Conservation (phyloP, 2,113 vertebrate species). For the Sminthopsis crassicaudata region DNA sequence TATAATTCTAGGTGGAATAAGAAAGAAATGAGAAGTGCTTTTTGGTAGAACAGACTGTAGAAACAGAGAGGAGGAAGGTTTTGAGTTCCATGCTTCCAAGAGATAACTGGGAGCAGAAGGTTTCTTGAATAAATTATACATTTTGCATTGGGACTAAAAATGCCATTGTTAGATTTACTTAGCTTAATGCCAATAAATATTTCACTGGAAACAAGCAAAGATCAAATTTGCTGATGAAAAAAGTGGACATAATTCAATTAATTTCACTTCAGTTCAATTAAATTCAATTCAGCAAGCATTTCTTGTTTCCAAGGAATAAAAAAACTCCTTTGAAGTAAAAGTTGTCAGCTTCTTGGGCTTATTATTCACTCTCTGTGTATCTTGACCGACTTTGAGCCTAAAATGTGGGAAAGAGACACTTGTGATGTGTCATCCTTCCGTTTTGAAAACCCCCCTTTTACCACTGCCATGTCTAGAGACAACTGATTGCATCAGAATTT, state of each 20-base stretch:
- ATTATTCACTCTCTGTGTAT: not conserved
- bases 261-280: not conserved
- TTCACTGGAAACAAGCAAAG: constrained; percentile 36
- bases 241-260: constrained; percentile 5
- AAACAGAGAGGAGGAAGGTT: not conserved
- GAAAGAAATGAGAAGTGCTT: not conserved
- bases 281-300: not conserved
- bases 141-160: constrained; percentile 17
- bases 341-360: not conserved
- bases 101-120: not conserved
- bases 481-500: not conserved
- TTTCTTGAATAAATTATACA: not conserved
- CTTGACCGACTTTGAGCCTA: constrained; percentile 16
- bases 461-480: not conserved
- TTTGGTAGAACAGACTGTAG: not conserved
- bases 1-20: not conserved
- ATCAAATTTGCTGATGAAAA: not conserved
- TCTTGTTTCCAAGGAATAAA: not conserved
- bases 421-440: constrained; percentile 19
- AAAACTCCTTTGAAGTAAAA: constrained; percentile 4
- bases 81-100: not conserved
- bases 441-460: constrained; percentile 14
- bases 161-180: not conserved
- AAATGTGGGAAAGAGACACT: constrained; percentile 2
- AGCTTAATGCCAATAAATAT: not conserved